phyloP scores from a whole-genome alignment of 2,113 vertebrate species.

The Rhizomys pruinosus region DNA sequence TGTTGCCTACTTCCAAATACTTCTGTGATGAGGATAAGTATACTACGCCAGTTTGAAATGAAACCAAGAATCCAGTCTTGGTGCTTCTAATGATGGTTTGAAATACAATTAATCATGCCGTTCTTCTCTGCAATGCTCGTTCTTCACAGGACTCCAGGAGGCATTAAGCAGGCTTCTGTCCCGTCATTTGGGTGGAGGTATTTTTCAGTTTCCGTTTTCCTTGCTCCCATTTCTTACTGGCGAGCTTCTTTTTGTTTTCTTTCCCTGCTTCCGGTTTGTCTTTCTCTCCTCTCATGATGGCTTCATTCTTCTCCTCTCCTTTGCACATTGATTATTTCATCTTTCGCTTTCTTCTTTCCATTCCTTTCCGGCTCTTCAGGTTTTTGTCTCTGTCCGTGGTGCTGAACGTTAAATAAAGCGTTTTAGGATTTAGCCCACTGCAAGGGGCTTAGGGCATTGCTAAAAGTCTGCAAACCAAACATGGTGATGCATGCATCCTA shows the following conservation, averaged over 20 bases:
- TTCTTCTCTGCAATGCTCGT: conserved; percentile 18
- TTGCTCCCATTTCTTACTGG: background rate
- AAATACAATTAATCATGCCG: background rate
- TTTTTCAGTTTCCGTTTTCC: background rate
- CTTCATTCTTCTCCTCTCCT: background rate
- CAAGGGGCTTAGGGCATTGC: background rate
- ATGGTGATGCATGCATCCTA: background rate
- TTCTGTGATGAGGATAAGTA: conserved; percentile 4
- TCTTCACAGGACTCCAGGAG: background rate
- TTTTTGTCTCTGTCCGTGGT: conserved; percentile 68
- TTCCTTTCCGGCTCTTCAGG: background rate
- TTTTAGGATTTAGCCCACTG: background rate
- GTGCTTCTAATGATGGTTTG: conserved; percentile 17
- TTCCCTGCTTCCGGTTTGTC: background rate
- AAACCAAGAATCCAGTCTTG: background rate
- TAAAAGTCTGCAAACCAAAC: background rate
- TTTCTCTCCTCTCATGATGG: background rate
- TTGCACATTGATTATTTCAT: background rate
- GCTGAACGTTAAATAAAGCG: conserved; percentile 51
- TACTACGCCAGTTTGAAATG: background rate
- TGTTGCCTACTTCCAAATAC: background rate
- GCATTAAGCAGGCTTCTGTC: background rate
- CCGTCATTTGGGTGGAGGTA: background rate
- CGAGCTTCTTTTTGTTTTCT: background rate
- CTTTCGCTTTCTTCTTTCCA: background rate